Percentiles rank a stretch among this genome's conserved stretches.
Conservation (phyloP, 2,797 vertebrate genomes). For the Morus bassanus region DNA sequence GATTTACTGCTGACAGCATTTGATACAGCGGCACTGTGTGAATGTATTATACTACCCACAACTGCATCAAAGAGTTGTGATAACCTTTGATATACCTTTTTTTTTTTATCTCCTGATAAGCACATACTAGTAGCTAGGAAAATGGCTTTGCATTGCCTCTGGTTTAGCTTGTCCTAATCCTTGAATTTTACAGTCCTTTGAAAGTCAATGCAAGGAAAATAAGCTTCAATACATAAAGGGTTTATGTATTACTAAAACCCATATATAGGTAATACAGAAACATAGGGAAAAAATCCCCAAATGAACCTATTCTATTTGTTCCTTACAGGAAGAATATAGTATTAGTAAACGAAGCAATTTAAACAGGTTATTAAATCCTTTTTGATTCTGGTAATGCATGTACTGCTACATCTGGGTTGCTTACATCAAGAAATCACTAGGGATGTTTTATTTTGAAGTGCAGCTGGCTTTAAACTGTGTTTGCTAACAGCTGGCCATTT, state of each 20-base stretch:
- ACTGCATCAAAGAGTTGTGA: slow-evolving; percentile 13
- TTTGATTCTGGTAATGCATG: not conserved
- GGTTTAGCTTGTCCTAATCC: slow-evolving; percentile 51
- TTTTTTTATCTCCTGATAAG: not conserved
- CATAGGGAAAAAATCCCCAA: not conserved
- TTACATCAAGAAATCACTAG: slow-evolving; percentile 33
- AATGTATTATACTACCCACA: not conserved
- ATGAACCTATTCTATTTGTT: slow-evolving; percentile 4
- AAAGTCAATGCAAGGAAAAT: slow-evolving; percentile 45
- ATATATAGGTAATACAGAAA: not conserved
- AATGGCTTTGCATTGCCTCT: slow-evolving; percentile 24
- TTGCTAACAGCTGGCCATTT: slow-evolving; percentile 34
- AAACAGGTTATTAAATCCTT: not conserved
- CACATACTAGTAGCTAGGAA: not conserved
- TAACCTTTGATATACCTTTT: not conserved
- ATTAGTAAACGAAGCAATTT: not conserved
- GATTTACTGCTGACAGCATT: slow-evolving; percentile 16
- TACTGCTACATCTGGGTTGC: slow-evolving; percentile 23
- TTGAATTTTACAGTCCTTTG: slow-evolving; percentile 59
- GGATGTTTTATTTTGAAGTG: slow-evolving; percentile 50
- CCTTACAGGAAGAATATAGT: not conserved
- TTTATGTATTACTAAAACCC: slow-evolving; percentile 11
- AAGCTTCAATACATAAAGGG: slow-evolving; percentile 21
- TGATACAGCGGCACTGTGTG: not conserved
- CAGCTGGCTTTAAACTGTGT: slow-evolving; percentile 38